A percentile compares a stretch with the other conserved stretches of the same genome.
Evolutionary conservation across 2,113 vertebrate genomes (phyloP).

Genomic region (Candoia aspera): DNA sequence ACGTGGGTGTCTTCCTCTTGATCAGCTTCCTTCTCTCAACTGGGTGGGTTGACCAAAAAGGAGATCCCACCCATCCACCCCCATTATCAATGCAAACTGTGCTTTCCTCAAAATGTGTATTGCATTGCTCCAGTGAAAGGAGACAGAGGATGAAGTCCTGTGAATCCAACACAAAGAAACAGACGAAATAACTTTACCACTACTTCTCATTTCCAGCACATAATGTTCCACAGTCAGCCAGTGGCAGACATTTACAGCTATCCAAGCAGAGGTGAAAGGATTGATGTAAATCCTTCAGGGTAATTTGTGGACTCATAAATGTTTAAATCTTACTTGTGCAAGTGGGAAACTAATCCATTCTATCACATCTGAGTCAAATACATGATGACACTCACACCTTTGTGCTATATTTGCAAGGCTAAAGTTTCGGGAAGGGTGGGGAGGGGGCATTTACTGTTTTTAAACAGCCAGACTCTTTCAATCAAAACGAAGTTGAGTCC

Average conservation of each 20-base stretch:
- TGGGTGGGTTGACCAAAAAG: neutral
- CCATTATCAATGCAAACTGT: neutral
- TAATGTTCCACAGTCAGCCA: neutral
- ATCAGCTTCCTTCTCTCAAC: neutral
- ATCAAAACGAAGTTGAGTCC: neutral
- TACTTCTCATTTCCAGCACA: neutral
- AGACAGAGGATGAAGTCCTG: neutral
- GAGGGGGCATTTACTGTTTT: neutral
- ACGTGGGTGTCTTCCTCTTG: neutral
- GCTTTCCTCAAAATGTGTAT: neutral
- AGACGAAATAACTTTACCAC: neutral
- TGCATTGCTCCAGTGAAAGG: neutral
- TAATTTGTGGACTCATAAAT: neutral
- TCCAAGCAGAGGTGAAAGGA: constrained; percentile 14
- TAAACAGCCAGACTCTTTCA: neutral
- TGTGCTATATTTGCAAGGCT: neutral
- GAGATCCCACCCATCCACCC: neutral
- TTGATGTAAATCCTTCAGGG: neutral
- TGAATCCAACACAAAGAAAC: neutral
- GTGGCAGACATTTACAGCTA: neutral
- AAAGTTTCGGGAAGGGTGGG: neutral
- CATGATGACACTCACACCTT: neutral
- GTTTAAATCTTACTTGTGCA: neutral
- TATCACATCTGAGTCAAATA: constrained; percentile 3
- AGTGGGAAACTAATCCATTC: neutral